Base-by-base conservation (phyloP, 37 sponge, comb jelly and placozoan genomes). In the Lycopodina hypogea region DNA sequence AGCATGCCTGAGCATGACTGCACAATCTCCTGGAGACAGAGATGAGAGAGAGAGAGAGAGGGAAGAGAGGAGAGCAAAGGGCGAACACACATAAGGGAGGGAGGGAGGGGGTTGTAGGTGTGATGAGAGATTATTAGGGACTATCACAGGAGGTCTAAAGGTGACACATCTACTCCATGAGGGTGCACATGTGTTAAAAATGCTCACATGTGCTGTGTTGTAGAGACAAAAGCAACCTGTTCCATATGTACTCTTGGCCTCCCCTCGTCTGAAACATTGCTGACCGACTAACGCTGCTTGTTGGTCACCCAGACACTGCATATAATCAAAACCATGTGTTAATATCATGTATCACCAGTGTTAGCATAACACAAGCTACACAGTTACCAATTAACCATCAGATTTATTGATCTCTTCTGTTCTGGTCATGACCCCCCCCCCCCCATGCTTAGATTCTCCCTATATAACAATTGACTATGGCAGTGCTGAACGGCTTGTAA, bases 171-270 rank as follows among this genome's bases (percentile, higher is more conserved):
- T 53, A 18, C 56, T 19, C 56, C n/a, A n/a, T n/a, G n/a, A n/a
- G n/a, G 9, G 48, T 45, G 48, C 4, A 45, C 8, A 45, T 12
- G 9, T 45, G 48, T 45, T 7, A 9, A 21, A 0, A 12, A 19
- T 34, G 32, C 76, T 19, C 48, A 81, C 89, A 56, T 79, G 34
- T 41, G 94, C 99, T 26, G 99, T 97, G 84, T 97, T 97, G 58
- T 87, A 92, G 42, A 97, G 75, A 51, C 92, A 68, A 84, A 97
- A 97, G 74, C 90, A 95, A 0, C 99, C 99, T 3, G 99, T 98
- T 11, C 99, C 99, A 78, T 98, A 98, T 0, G 96, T 96, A 83
- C 87, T 93, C 89, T 98, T 98, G 22, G 96, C 99, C 37, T 90
- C 81, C 0, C 99, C 99, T n/a, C 61, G 68, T 1, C 35, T 38